Evolutionary conservation across 2,797 vertebrate genomes (phyloP).

Genomic region (Onychomys leucogaster): DNA sequence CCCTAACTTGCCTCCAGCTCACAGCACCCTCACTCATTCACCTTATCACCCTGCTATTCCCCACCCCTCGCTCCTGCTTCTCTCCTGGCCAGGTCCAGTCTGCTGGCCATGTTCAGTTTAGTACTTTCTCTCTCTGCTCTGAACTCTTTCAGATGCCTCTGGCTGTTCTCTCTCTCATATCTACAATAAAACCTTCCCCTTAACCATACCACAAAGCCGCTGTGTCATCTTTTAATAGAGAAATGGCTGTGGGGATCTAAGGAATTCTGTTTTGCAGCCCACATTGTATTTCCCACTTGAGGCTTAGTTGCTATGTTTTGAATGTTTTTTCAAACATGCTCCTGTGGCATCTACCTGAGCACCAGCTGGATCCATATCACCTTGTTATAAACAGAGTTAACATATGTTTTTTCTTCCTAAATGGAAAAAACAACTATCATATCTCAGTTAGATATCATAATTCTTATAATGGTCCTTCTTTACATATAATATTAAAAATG

Average conservation of each 20-base stretch:
- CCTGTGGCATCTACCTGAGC: background rate
- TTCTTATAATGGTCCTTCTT: background rate
- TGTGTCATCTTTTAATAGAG: background rate
- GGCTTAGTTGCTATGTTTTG: conserved; percentile 43
- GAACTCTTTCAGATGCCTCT: background rate
- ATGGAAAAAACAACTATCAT: background rate
- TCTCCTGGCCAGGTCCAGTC: background rate
- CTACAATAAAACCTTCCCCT: background rate
- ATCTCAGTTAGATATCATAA: background rate
- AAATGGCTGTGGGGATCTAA: background rate
- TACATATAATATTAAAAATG: background rate
- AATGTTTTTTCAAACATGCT: conserved; percentile 5
- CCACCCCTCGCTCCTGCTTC: background rate
- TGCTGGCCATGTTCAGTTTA: no score
- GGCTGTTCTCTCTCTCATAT: background rate
- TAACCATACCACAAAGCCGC: background rate
- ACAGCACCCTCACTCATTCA: no score
- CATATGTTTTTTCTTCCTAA: background rate
- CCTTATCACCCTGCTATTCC: no score
- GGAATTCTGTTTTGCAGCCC: background rate
- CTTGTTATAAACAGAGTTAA: conserved; percentile 35
- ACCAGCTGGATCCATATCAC: background rate
- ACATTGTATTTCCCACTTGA: background rate
- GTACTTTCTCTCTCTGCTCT: background rate
- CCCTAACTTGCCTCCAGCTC: background rate